Evolutionary conservation across 2,888 invertebrate species (phyloP).

Genomic region (Lepidochitona cinerea): DNA sequence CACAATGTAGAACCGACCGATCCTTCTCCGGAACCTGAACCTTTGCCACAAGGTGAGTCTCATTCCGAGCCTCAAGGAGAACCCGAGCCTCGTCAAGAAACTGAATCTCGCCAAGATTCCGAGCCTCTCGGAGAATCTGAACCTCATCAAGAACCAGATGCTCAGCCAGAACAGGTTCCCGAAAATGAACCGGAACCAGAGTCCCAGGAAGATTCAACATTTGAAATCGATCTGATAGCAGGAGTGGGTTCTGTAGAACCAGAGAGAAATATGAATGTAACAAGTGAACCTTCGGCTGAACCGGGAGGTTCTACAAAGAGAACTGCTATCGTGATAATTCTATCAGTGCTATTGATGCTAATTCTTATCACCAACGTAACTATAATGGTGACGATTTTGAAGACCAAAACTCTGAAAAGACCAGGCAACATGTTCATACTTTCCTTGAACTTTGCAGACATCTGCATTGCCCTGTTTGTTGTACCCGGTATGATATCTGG

Average conservation of each 20-base stretch:
- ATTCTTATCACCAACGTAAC: not conserved
- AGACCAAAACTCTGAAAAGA: not conserved
- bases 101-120: too few species aligned
- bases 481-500: conserved; percentile 1
- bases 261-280: not conserved
- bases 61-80: too few species aligned
- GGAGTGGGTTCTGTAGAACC: not conserved
- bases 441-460: not conserved
- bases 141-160: not conserved
- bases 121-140: not conserved
- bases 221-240: not conserved
- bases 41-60: too few species aligned
- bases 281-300: not conserved
- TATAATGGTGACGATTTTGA: not conserved
- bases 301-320: not conserved
- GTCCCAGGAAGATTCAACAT: not conserved
- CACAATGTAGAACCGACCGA: too few species aligned
- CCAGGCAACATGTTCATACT: not conserved
- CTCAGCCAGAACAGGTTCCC: not conserved
- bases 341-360: not conserved
- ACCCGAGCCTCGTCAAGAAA: too few species aligned
- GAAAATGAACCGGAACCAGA: not conserved
- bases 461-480: not conserved
- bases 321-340: not conserved
- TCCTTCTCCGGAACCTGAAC: too few species aligned